Evolutionary conservation across 2,113 vertebrate species (phyloP), one percentile per base, ranked within the genome.

Genomic region (Archocentrus centrarchus): DNA sequence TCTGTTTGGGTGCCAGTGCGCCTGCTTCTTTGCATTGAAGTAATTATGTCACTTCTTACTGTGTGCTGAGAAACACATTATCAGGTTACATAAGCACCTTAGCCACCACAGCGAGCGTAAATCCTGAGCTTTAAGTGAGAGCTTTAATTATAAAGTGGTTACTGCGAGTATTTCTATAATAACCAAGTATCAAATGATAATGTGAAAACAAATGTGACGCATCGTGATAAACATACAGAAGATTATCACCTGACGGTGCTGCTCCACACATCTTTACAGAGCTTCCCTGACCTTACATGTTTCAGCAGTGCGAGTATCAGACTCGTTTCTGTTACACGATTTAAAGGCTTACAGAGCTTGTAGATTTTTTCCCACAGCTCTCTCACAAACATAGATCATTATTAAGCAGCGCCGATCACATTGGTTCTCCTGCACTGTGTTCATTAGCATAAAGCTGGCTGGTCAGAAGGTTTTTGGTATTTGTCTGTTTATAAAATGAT

Each of bases 391-490:
- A 32, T 4, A 10, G 68, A 32, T 73, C 47, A 55, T 73, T 73
- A 14, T 55, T 73, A 8, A 73, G 68, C 68, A 73, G 66, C 66
- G 4, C 66, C 32, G 44, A 53, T 53, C 32, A 47, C 27, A 73
- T n/a, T 47, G 53, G 47, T 50, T 73, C 47, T 73, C 68, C 27
- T 53, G 44, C 47, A 73, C 68, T 32, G 47, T 35, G 68, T 27
- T 73, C 50, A 55, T 73, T 73, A 73, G 18, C 68, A 73, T 35
- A 73, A 1, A 73, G 47, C 68, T 73, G 66, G 32, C 66, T 73
- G 68, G 68, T 55, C 47, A 55, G 20, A 73, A 73, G 1, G 6
- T 73, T 30, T 55, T 55, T 7, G 24, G 66, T 53, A 0, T 53
- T 70, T 32, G 24, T 70, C 18, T 73, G 6, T 73, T 73, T 55